A percentile compares a stretch with the other conserved stretches of the same genome.
Conservation (phyloP, 2,888 invertebrate genomes). For the Phanerotoma sp. region DNA sequence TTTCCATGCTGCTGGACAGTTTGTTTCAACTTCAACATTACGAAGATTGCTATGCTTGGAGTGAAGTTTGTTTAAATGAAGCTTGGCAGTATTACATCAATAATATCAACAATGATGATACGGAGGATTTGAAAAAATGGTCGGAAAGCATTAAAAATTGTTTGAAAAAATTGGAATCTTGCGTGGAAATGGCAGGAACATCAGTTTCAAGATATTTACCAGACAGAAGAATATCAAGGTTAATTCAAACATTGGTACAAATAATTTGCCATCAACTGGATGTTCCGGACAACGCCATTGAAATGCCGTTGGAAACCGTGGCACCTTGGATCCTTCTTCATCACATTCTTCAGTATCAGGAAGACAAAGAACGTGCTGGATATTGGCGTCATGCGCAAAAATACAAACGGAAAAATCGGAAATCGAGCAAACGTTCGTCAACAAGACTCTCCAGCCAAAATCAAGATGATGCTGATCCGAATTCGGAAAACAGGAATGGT, state of each 20-base stretch:
- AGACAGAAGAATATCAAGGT: slow-evolving; percentile 65
- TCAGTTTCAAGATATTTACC: slow-evolving; percentile 60
- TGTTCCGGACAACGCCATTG: slow-evolving; percentile 64
- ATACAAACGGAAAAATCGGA: no score
- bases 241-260: slow-evolving; percentile 73
- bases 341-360: slow-evolving; percentile 72
- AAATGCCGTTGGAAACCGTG: slow-evolving; percentile 70
- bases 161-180: slow-evolving; percentile 59
- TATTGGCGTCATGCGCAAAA: slow-evolving; percentile 22
- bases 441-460: no score
- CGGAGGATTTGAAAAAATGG: slow-evolving; percentile 58
- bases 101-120: slow-evolving; percentile 52
- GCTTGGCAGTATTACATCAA: slow-evolving; percentile 67
- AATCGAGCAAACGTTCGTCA: no score
- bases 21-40: slow-evolving; percentile 66
- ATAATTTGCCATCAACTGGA: slow-evolving; percentile 80
- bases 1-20: slow-evolving; percentile 66
- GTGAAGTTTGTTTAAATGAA: slow-evolving; percentile 75
- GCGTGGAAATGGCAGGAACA: slow-evolving; percentile 61
- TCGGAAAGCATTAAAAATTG: slow-evolving; percentile 57
- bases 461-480: no score
- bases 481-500: no score
- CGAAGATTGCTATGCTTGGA: slow-evolving; percentile 73
- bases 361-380: slow-evolving; percentile 67
- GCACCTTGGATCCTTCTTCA: slow-evolving; percentile 84